These are phyloP conservation scores for Microcebus lehilahytsara DNA, from an alignment of 2,113 vertebrate genomes.

Conservation along the genomic window DNA sequence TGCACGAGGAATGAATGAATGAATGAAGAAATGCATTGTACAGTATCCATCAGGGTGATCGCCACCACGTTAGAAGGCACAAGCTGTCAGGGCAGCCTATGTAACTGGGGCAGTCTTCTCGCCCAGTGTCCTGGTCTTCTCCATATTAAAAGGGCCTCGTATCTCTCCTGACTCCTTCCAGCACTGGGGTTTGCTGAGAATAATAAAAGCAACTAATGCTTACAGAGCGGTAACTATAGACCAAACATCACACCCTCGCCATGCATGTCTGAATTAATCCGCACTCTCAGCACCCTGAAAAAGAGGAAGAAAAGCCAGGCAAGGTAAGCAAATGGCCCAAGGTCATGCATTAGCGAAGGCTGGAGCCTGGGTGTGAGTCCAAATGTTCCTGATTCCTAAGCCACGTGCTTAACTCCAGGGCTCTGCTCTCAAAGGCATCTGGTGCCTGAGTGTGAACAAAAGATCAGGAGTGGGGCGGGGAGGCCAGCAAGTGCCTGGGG, in stretches of 20 bases:
- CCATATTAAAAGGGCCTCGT: background rate
- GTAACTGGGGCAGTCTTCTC: too few relatives aligned
- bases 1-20: background rate
- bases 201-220: accelerated
- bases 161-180: background rate
- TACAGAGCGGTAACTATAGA: accelerated
- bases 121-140: background rate
- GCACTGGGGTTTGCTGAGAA: background rate
- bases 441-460: accelerated
- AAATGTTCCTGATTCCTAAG: background rate
- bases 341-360: accelerated
- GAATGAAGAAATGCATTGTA: background rate
- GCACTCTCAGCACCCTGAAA: accelerated
- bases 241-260: accelerated
- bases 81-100: background rate
- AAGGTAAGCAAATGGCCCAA: accelerated
- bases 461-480: accelerated
- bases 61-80: too few relatives aligned
- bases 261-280: accelerated
- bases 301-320: accelerated
- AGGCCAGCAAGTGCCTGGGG: accelerated
- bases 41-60: accelerated
- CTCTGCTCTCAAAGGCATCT: accelerated
- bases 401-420: accelerated
- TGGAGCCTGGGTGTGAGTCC: background rate